phyloP scores from a whole-genome alignment of 2,113 vertebrate genomes.

The Theristicus caerulescens region DNA sequence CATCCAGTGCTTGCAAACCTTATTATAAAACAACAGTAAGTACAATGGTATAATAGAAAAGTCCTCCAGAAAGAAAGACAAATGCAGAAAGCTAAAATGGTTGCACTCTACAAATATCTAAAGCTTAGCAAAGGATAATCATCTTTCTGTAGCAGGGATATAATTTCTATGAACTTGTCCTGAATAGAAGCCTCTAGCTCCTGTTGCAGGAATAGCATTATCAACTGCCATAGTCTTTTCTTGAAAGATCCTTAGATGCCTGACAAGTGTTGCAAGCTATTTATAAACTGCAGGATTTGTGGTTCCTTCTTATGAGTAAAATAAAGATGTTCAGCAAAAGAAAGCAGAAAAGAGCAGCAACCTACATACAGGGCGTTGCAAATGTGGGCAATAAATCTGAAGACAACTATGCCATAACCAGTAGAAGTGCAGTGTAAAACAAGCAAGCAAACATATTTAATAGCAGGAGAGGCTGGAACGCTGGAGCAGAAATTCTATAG shows the following conservation, averaged over 20 bases:
- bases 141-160: neutral
- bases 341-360: neutral
- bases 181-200: neutral
- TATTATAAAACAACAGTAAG: neutral
- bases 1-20: neutral
- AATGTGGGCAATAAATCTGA: neutral
- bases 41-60: neutral
- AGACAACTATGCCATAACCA: neutral
- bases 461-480: neutral
- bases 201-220: neutral
- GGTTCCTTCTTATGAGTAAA: neutral
- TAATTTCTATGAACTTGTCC: neutral
- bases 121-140: neutral
- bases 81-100: neutral
- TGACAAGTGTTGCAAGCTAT: neutral
- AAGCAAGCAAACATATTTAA: neutral
- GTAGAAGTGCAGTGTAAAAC: neutral
- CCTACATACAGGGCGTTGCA: neutral
- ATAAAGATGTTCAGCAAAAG: neutral
- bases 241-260: neutral
- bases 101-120: neutral
- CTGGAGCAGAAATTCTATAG: neutral
- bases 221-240: neutral
- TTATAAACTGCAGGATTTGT: neutral
- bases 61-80: neutral